Conservation (phyloP, 1,140 invertebrate genomes). For the Hypsibius dujardini region DNA sequence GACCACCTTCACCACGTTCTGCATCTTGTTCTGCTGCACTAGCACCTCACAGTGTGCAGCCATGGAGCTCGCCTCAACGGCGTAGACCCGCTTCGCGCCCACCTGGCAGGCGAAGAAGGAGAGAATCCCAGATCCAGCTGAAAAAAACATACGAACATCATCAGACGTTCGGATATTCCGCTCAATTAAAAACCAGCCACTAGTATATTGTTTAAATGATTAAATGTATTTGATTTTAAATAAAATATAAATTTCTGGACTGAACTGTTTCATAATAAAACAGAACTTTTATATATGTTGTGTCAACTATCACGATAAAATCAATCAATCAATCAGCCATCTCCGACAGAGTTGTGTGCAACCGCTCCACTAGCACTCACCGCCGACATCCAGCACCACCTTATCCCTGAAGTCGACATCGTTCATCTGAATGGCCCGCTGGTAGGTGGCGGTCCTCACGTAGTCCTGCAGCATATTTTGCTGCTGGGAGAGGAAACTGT, state of each 20-base stretch:
- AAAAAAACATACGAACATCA: background rate
- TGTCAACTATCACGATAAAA: no score
- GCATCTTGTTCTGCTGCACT: constrained; percentile 71
- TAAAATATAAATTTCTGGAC: no score
- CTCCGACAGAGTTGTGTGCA: no score
- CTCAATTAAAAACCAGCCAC: constrained; percentile 28
- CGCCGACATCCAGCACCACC: constrained; percentile 82
- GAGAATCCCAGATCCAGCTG: constrained; percentile 80
- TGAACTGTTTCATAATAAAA: no score
- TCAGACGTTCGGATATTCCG: background rate
- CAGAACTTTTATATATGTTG: no score
- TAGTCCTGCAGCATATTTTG: constrained; percentile 99
- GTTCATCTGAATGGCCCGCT: constrained; percentile 85
- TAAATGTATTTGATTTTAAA: no score
- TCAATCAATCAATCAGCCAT: no score
- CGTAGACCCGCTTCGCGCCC: constrained; percentile 87
- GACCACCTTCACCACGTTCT: constrained; percentile 70
- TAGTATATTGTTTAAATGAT: no score
- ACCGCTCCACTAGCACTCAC: no score
- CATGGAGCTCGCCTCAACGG: constrained; percentile 96
- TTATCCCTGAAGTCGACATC: constrained; percentile 65
- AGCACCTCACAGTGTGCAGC: constrained; percentile 83
- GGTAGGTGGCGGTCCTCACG: constrained; percentile 92
- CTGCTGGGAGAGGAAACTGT: constrained; percentile 88
- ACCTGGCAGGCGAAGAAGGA: constrained; percentile 97